Percentiles rank a stretch among this genome's conserved stretches.
Conservation (phyloP, 2,113 vertebrate species). For the Psophia crepitans region DNA sequence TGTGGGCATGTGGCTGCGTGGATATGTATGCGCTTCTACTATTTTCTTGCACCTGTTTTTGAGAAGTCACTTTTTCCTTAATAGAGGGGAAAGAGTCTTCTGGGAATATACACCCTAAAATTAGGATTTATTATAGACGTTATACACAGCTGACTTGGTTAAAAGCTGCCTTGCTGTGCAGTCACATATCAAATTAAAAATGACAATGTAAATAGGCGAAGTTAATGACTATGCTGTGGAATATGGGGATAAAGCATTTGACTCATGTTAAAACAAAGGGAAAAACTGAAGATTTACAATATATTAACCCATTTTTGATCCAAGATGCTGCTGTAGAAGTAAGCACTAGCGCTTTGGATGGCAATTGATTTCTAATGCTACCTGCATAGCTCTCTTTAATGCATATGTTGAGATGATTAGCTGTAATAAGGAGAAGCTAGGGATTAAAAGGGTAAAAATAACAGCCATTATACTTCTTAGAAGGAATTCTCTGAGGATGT, state of each 20-base stretch:
- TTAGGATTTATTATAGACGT: neutral
- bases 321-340: neutral
- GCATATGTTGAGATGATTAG: constrained; percentile 3
- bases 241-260: neutral
- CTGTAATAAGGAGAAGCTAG: neutral
- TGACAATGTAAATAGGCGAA: neutral
- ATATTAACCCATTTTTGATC: neutral
- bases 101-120: neutral
- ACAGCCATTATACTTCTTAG: constrained; percentile 24
- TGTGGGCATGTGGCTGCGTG: neutral
- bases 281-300: neutral
- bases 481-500: constrained; percentile 7
- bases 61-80: neutral
- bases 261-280: neutral
- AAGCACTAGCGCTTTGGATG: neutral
- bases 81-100: neutral
- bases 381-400: neutral
- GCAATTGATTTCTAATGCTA: constrained; percentile 8
- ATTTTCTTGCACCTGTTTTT: neutral
- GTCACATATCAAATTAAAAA: constrained; percentile 29
- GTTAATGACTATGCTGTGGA: neutral
- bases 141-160: constrained; percentile 12
- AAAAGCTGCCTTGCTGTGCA: neutral
- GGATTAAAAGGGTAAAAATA: constrained; percentile 62
- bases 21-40: neutral